Evolutionary conservation across 1,140 invertebrate species (phyloP).

Genomic region (Drosophila lowei): DNA sequence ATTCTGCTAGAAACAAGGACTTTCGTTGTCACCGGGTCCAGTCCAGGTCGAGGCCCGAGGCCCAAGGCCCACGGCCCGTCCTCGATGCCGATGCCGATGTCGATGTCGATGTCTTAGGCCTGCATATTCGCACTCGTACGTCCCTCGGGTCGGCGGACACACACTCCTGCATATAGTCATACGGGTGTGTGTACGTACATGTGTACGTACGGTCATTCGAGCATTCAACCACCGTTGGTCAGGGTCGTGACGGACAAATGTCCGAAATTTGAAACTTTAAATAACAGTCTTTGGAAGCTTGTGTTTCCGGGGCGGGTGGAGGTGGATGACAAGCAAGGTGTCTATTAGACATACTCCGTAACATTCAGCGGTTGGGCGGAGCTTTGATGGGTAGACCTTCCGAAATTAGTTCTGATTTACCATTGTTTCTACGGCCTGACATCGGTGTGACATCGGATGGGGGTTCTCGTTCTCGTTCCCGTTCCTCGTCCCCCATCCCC

Average conservation of each 20-base stretch:
- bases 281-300: conserved; percentile 46
- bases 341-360: conserved; percentile 15
- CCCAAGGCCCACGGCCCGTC: neutral
- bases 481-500: too few species aligned
- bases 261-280: conserved; percentile 80
- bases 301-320: conserved; percentile 3
- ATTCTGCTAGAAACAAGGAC: conserved; percentile 75
- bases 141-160: conserved; percentile 23
- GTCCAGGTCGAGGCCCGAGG: conserved; percentile 12
- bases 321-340: conserved; percentile 5
- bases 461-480: too few species aligned
- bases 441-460: conserved; percentile 41
- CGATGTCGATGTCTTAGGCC: conserved; percentile 69
- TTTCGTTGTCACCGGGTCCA: conserved; percentile 50
- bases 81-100: conserved; percentile 37
- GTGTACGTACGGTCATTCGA: conserved; percentile 20
- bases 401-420: conserved; percentile 59
- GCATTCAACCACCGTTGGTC: conserved; percentile 38
- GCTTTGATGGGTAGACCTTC: conserved; percentile 17
- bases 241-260: conserved; percentile 71
- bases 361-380: conserved; percentile 39
- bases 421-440: conserved; percentile 40
- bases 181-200: neutral
- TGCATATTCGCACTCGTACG: conserved; percentile 17
- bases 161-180: conserved; percentile 6